A percentile compares a stretch with the other conserved stretches of the same genome.
Evolutionary conservation across 2,113 vertebrate species (phyloP).

Genomic region (Oriolus oriolus): DNA sequence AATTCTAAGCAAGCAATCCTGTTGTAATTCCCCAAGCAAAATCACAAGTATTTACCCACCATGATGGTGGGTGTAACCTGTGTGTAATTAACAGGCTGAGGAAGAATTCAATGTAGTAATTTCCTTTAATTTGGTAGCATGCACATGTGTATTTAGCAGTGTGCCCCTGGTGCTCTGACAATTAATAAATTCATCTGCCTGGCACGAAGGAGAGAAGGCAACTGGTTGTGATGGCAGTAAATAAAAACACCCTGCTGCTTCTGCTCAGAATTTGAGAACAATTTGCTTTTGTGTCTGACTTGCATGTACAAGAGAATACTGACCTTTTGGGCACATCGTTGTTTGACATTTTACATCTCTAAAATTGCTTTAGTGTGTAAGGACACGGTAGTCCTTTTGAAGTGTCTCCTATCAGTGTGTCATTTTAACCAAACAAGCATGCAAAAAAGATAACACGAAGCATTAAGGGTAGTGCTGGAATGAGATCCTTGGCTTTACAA

Average conservation of each 20-base stretch:
- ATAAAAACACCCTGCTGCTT: not conserved
- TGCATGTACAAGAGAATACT: not conserved
- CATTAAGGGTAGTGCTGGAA: not conserved
- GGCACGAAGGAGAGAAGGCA: not conserved
- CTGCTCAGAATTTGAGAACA: not conserved
- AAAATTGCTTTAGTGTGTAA: not conserved
- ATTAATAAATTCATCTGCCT: conserved; percentile 36
- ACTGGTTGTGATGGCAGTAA: not conserved
- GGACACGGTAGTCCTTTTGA: not conserved
- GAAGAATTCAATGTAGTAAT: not conserved
- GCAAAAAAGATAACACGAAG: not conserved
- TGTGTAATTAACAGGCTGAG: not conserved
- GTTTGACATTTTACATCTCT: not conserved
- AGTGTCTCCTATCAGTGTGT: not conserved
- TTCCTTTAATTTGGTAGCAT: conserved; percentile 24
- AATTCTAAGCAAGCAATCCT: not conserved
- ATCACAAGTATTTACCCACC: not conserved
- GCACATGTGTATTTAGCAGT: not conserved
- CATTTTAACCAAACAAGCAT: not conserved
- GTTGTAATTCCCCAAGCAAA: not conserved
- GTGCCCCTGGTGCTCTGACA: conserved; percentile 18
- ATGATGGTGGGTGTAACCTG: not conserved
- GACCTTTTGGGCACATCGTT: not conserved
- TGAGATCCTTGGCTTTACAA: not conserved
- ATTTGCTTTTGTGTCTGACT: not conserved